phyloP scores from a whole-genome alignment of 1,140 invertebrate species.

The Drosophila yakuba region DNA sequence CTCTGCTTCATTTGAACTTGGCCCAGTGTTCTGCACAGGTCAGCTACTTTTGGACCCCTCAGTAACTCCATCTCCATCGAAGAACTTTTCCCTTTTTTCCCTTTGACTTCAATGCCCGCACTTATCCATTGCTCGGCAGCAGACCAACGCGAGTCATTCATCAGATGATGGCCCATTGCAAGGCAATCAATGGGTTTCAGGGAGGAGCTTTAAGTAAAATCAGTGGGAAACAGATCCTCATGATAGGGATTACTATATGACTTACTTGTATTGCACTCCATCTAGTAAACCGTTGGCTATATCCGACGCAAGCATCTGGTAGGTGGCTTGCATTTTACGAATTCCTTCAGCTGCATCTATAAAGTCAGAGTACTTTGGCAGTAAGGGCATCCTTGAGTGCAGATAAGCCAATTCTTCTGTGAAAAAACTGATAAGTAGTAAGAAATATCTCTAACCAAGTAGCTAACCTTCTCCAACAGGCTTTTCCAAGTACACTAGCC shows the following conservation, averaged over 20 bases:
- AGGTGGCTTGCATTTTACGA: not conserved
- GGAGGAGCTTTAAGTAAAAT: not conserved
- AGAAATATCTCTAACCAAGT: not conserved
- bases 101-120: not conserved
- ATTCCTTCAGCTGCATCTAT: conserved; percentile 12
- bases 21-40: not conserved
- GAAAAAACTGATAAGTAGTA: not conserved
- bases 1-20: not conserved
- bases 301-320: not conserved
- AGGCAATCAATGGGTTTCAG: conserved; percentile 8
- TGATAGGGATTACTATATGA: not conserved
- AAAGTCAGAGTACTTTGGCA: conserved; percentile 4
- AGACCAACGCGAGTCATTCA: not conserved
- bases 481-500: conserved; percentile 23
- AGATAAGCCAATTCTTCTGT: conserved; percentile 1
- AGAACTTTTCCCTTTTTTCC: rapidly evolving
- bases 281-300: conserved; percentile 10
- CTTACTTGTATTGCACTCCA: conserved; percentile 22
- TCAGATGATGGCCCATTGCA: not conserved
- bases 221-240: rapidly evolving
- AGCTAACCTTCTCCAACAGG: conserved; percentile 10
- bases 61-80: not conserved
- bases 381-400: not conserved
- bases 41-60: not conserved
- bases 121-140: conserved; percentile 3